phyloP scores from a whole-genome alignment of 2,888 invertebrate species.

The Scaeva pyrastri region DNA sequence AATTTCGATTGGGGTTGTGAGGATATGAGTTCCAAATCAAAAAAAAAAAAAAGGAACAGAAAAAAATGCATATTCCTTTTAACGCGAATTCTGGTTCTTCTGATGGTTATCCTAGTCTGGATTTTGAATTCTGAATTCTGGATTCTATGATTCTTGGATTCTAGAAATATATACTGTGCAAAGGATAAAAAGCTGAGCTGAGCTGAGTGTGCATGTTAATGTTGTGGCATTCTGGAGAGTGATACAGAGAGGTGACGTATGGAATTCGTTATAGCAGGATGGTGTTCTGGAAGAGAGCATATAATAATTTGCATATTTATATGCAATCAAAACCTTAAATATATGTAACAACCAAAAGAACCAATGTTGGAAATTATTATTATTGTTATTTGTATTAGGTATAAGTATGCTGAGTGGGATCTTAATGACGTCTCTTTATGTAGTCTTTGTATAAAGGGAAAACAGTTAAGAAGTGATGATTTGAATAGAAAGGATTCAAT shows the following conservation, averaged over 20 bases:
- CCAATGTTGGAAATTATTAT: slow-evolving; percentile 6
- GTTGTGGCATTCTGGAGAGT: neutral
- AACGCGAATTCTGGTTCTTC: neutral
- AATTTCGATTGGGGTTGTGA: slow-evolving; percentile 22
- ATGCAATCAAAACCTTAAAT: slow-evolving; percentile 26
- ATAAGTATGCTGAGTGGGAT: neutral
- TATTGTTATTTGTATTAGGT: slow-evolving; percentile 8
- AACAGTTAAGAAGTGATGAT: neutral
- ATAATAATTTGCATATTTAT: slow-evolving; percentile 34
- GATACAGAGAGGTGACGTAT: slow-evolving; percentile 15
- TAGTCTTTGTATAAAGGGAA: neutral
- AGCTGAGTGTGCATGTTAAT: slow-evolving; percentile 31
- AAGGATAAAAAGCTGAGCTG: slow-evolving; percentile 29
- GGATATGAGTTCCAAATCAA: slow-evolving; percentile 16
- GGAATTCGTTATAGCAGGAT: slow-evolving; percentile 25
- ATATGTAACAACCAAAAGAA: slow-evolving; percentile 1
- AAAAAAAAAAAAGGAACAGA: slow-evolving; percentile 1
- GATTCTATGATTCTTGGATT: neutral
- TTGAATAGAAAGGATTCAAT: neutral
- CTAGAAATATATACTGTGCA: neutral
- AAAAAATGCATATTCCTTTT: neutral
- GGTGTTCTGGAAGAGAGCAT: neutral
- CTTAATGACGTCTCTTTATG: neutral
- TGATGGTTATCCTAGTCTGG: neutral
- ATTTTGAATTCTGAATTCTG: too few species aligned